Conservation (phyloP, 2,113 vertebrate genomes). For the Sander lucioperca region DNA sequence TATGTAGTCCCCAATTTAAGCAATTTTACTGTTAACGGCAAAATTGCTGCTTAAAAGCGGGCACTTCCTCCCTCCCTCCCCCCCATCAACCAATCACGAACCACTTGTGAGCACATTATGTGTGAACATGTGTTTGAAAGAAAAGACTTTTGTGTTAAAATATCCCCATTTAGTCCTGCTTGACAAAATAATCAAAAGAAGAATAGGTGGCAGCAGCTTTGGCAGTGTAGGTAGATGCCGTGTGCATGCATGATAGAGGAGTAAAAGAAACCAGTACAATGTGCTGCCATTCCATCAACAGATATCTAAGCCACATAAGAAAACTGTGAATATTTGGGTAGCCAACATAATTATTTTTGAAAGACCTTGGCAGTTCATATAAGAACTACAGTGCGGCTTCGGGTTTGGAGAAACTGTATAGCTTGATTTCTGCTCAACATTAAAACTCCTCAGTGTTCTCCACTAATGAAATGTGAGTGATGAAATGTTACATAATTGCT, state of each 20-base stretch:
- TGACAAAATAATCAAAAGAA: slow-evolving; percentile 18
- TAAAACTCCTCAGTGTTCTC: slow-evolving; percentile 1
- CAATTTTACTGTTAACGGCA: slow-evolving; percentile 19
- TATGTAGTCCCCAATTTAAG: not conserved
- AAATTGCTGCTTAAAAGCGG: slow-evolving; percentile 31
- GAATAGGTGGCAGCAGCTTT: not conserved
- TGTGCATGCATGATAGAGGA: not conserved
- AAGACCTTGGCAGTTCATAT: slow-evolving; percentile 17
- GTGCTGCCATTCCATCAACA: slow-evolving; percentile 16
- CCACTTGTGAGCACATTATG: slow-evolving; percentile 27
- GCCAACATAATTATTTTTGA: slow-evolving; percentile 42
- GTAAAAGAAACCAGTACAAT: slow-evolving; percentile 20
- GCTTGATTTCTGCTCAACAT: not conserved
- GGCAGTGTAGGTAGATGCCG: not conserved
- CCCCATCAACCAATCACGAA: slow-evolving; percentile 7
- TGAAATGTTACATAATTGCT: slow-evolving; percentile 30
- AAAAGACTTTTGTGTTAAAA: slow-evolving; percentile 9
- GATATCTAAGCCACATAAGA: slow-evolving; percentile 19
- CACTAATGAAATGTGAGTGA: not conserved
- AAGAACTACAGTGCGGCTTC: not conserved
- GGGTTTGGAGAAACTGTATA: slow-evolving; percentile 4
- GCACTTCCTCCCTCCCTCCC: slow-evolving; percentile 8
- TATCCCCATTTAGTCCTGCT: slow-evolving; percentile 12
- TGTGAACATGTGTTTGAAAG: slow-evolving; percentile 43
- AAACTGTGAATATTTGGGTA: slow-evolving; percentile 37